phyloP scores from a whole-genome alignment of 2,888 invertebrate genomes.

The Xanthorhoe spadicearia region DNA sequence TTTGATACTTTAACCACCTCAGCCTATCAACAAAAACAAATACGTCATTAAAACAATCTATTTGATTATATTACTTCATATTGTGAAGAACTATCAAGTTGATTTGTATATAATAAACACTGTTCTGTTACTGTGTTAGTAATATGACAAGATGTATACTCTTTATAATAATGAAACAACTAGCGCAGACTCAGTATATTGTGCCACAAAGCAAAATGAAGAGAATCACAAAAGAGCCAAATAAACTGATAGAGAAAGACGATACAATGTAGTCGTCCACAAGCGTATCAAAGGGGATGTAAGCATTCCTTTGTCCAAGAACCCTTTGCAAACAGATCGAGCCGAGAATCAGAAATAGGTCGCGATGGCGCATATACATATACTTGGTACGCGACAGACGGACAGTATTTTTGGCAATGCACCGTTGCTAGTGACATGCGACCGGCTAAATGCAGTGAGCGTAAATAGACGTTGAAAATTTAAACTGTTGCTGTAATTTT shows the following conservation, averaged over 20 bases:
- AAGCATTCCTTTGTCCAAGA: slow-evolving; percentile 51
- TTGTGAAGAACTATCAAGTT: too few species aligned
- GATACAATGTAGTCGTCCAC: slow-evolving; percentile 21
- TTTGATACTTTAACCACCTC: too few species aligned
- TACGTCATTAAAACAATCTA: too few species aligned
- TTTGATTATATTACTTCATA: too few species aligned
- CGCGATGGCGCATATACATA: slow-evolving; percentile 41
- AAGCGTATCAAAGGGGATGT: slow-evolving; percentile 37
- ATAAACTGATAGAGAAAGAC: slow-evolving; percentile 17
- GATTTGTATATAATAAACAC: not conserved
- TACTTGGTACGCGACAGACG: slow-evolving; percentile 46
- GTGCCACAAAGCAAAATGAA: slow-evolving; percentile 7
- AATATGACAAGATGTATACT: not conserved
- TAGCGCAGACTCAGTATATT: not conserved
- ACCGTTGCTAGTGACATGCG: slow-evolving; percentile 50
- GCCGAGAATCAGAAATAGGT: slow-evolving; percentile 58
- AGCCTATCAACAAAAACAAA: too few species aligned
- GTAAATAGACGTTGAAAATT: slow-evolving; percentile 9
- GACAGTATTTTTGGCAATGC: slow-evolving; percentile 62
- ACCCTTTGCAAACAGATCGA: slow-evolving; percentile 66
- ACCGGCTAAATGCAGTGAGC: slow-evolving; percentile 21
- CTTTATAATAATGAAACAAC: not conserved
- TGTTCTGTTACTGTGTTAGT: not conserved
- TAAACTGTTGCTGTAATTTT: slow-evolving; percentile 2
- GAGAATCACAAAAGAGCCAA: slow-evolving; percentile 17